A percentile compares a stretch with the other conserved stretches of the same genome.
These are phyloP conservation scores for Darevskia nairensis DNA, from an alignment of 2,797 vertebrate genomes.

Conservation along the genomic window DNA sequence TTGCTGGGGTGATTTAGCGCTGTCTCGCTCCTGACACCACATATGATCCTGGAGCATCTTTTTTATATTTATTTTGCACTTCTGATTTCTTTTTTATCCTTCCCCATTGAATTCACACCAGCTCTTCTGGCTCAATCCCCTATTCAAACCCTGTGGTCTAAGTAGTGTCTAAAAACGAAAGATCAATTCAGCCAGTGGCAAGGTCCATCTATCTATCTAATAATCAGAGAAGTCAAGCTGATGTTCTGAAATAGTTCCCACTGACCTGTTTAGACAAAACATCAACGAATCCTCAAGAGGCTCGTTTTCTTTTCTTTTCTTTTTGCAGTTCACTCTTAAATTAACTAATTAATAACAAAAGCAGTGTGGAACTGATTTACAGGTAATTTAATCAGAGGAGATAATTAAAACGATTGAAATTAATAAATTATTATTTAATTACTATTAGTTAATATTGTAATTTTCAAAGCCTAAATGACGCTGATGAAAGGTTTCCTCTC, in stretches of 20 bases:
- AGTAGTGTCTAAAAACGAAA: neutral
- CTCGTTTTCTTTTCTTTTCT: neutral
- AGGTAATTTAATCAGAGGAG: constrained; percentile 84
- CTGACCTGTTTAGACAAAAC: constrained; percentile 77
- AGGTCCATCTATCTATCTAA: neutral
- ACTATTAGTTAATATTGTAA: constrained; percentile 85
- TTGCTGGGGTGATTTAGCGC: no score
- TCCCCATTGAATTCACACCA: neutral
- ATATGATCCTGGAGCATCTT: neutral
- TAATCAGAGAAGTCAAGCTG: constrained; percentile 45
- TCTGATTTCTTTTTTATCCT: no score
- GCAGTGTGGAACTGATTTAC: constrained; percentile 81
- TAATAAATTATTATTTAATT: constrained; percentile 85
- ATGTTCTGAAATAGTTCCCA: constrained; percentile 66
- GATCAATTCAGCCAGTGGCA: no score
- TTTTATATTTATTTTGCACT: neutral
- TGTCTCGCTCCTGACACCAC: no score
- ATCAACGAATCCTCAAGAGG: constrained; percentile 65
- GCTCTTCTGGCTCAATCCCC: neutral
- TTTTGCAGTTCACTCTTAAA: constrained; percentile 70
- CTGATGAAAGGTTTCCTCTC: constrained; percentile 79
- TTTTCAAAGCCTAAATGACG: constrained; percentile 78
- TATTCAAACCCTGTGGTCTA: neutral
- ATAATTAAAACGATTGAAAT: constrained; percentile 84
- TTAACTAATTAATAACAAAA: constrained; percentile 84